phyloP scores from a whole-genome alignment of 2,888 invertebrate genomes.

The Sarcophaga caerulescens region DNA sequence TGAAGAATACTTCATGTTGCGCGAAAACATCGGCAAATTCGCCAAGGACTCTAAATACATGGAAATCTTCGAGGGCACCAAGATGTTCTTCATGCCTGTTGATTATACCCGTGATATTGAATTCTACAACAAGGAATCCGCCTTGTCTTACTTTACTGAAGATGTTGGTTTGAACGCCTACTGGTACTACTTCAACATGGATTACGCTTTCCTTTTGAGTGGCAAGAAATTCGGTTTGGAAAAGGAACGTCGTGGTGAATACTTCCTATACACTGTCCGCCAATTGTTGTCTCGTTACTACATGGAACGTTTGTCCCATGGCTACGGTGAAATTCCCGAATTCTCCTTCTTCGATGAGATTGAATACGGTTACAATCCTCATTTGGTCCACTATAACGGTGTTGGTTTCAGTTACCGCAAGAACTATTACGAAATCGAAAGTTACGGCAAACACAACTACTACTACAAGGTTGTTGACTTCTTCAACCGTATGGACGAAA shows the following conservation, averaged over 20 bases:
- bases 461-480: constrained; percentile 60
- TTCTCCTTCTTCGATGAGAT: constrained; percentile 82
- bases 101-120: constrained; percentile 83
- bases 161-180: constrained; percentile 85
- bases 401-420: constrained; percentile 85
- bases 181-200: constrained; percentile 84
- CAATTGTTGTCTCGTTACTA: constrained; percentile 87
- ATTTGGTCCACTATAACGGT: constrained; percentile 84
- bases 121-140: constrained; percentile 82
- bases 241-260: constrained; percentile 84
- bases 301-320: constrained; percentile 87
- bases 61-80: constrained; percentile 63
- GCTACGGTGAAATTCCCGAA: constrained; percentile 84
- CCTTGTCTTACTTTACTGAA: constrained; percentile 87
- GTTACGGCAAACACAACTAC: constrained; percentile 76
- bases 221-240: constrained; percentile 82
- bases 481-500: constrained; percentile 81
- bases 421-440: constrained; percentile 82
- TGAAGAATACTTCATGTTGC: constrained; percentile 68
- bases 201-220: constrained; percentile 85
- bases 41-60: constrained; percentile 67
- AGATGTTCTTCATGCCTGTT: constrained; percentile 77
- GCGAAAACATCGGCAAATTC: constrained; percentile 67
- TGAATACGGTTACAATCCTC: constrained; percentile 84
- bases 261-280: constrained; percentile 85